These are phyloP conservation scores for Ariopsis seemanni DNA, from an alignment of 2,113 vertebrate species.

Conservation along the genomic window DNA sequence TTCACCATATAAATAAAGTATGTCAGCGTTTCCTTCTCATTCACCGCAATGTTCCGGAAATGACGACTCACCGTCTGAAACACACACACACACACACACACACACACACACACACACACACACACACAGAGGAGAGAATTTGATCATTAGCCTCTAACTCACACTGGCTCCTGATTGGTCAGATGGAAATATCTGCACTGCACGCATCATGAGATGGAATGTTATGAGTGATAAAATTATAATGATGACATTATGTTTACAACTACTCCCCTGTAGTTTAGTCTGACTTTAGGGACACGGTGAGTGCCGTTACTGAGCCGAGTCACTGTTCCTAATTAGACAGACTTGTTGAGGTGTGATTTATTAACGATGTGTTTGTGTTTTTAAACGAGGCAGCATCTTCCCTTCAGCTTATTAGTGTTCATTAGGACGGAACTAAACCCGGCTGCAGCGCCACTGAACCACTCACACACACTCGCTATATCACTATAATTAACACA, in stretches of 20 bases:
- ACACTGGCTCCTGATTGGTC: not conserved
- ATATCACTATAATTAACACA: no score
- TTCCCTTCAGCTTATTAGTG: not conserved
- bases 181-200: not conserved
- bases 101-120: not conserved
- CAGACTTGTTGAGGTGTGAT: not conserved
- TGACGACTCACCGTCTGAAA: conserved; percentile 95
- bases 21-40: conserved; percentile 96
- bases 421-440: not conserved
- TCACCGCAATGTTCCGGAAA: conserved; percentile 97
- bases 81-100: not conserved
- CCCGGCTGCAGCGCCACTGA: not conserved
- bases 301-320: not conserved
- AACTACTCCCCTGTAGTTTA: not conserved
- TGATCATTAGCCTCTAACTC: not conserved
- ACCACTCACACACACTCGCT: not conserved
- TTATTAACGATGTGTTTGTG: not conserved
- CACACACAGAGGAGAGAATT: not conserved
- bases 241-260: not conserved
- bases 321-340: not conserved
- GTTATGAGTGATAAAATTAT: not conserved
- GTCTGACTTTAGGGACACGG: not conserved
- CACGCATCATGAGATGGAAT: not conserved
- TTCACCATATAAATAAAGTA: conserved; percentile 99
- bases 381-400: not conserved